These are phyloP conservation scores for Sebastes trivittatus DNA, from an alignment of 2,797 vertebrate genomes.

Conservation along the genomic window DNA sequence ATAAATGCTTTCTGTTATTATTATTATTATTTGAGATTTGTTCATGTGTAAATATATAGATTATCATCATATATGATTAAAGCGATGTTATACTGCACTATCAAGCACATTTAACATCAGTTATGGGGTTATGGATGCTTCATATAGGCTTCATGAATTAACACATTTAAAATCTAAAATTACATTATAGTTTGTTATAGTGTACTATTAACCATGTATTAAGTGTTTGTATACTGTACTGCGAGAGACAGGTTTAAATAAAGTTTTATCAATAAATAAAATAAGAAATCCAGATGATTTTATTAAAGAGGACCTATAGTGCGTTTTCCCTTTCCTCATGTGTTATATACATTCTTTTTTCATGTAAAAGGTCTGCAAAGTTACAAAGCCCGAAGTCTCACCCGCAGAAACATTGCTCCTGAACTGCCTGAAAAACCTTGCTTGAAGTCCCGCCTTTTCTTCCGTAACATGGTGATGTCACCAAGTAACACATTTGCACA, in stretches of 20 bases:
- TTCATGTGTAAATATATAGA: background rate
- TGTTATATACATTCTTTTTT: too few species aligned
- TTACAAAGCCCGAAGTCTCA: too few species aligned
- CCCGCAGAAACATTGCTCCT: too few species aligned
- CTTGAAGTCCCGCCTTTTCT: too few species aligned
- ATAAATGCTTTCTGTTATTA: background rate
- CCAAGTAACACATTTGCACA: too few species aligned
- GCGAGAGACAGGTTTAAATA: background rate
- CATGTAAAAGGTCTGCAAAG: too few species aligned
- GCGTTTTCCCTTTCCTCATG: too few species aligned
- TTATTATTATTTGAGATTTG: background rate
- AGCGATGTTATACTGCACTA: background rate
- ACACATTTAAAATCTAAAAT: background rate
- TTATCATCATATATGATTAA: background rate
- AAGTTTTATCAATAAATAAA: background rate
- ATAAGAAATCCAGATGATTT: background rate
- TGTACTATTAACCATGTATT: background rate
- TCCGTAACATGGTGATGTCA: too few species aligned
- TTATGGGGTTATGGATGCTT: background rate
- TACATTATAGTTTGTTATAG: background rate
- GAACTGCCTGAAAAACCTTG: too few species aligned
- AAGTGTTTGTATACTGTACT: background rate
- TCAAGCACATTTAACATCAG: background rate
- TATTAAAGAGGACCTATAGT: too few species aligned
- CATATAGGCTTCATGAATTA: background rate